Conservation (phyloP, 2,797 vertebrate species). For the Choloepus didactylus region DNA sequence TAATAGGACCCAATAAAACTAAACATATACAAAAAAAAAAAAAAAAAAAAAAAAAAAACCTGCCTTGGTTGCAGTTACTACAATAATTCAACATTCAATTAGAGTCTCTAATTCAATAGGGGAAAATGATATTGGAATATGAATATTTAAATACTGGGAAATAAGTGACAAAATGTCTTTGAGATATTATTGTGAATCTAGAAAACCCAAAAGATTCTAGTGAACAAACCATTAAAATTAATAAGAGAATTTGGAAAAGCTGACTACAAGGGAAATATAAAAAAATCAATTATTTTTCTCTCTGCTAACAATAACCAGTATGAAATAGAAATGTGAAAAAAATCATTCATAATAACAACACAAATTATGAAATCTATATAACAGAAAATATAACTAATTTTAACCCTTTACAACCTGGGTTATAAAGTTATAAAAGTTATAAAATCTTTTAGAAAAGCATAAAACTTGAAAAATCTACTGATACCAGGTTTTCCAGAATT, state of each 20-base stretch:
- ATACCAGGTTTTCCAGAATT: neutral
- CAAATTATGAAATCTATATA: neutral
- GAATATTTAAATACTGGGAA: neutral
- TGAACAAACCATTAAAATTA: neutral
- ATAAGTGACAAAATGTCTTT: constrained; percentile 24
- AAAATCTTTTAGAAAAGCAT: neutral
- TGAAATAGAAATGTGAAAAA: neutral
- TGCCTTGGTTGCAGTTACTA: neutral
- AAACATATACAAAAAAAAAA: neutral
- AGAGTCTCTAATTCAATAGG: neutral
- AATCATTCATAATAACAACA: neutral
- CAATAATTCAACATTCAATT: neutral
- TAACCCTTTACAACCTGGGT: neutral
- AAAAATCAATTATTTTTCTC: neutral
- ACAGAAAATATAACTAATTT: neutral
- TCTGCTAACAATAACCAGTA: neutral
- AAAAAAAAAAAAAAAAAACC: no score
- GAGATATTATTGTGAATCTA: neutral
- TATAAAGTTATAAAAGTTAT: neutral
- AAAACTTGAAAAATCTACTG: neutral
- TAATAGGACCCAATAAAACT: constrained; percentile 31
- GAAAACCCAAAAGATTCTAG: neutral
- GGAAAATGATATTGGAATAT: neutral
- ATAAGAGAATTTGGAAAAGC: neutral
- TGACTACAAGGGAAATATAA: neutral